Evolutionary conservation across 2,797 vertebrate species (phyloP).

Genomic region (Anguilla pacifica): DNA sequence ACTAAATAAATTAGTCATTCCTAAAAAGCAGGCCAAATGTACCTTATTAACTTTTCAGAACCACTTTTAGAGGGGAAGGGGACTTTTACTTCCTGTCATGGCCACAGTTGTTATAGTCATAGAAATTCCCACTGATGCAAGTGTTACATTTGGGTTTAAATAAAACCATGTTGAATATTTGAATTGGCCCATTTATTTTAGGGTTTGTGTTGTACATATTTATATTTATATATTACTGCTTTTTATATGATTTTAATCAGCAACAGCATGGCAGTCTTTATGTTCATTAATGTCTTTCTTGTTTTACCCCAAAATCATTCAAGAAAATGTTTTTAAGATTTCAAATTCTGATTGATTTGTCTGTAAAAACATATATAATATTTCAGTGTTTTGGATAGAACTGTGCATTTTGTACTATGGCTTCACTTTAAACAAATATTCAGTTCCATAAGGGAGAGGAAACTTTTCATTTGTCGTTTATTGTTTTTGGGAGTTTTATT

Average conservation of each 20-base stretch:
- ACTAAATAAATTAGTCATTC: not conserved
- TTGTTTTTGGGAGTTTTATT: slow-evolving; percentile 4
- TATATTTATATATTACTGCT: slow-evolving; percentile 73
- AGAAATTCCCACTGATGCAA: not conserved
- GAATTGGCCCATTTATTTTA: slow-evolving; percentile 39
- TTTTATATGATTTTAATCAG: slow-evolving; percentile 67
- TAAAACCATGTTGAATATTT: slow-evolving; percentile 28
- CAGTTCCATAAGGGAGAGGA: not conserved
- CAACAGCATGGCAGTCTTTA: slow-evolving; percentile 46
- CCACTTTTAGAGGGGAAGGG: not conserved
- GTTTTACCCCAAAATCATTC: slow-evolving; percentile 41
- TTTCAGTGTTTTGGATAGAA: slow-evolving; percentile 45
- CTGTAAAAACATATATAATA: slow-evolving; percentile 50
- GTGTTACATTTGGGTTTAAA: slow-evolving; percentile 24
- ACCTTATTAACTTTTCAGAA: not conserved
- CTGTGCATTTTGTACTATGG: slow-evolving; percentile 36
- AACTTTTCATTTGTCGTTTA: not conserved
- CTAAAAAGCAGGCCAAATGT: not conserved
- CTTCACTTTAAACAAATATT: slow-evolving; percentile 37
- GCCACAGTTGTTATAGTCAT: slow-evolving; percentile 1
- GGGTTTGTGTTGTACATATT: slow-evolving; percentile 76
- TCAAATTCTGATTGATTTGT: slow-evolving; percentile 48
- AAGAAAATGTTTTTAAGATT: slow-evolving; percentile 47
- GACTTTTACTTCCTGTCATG: not conserved
- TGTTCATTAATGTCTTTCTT: slow-evolving; percentile 42